phyloP scores from a whole-genome alignment of 2,797 vertebrate species.

The Hylomyscus alleni region DNA sequence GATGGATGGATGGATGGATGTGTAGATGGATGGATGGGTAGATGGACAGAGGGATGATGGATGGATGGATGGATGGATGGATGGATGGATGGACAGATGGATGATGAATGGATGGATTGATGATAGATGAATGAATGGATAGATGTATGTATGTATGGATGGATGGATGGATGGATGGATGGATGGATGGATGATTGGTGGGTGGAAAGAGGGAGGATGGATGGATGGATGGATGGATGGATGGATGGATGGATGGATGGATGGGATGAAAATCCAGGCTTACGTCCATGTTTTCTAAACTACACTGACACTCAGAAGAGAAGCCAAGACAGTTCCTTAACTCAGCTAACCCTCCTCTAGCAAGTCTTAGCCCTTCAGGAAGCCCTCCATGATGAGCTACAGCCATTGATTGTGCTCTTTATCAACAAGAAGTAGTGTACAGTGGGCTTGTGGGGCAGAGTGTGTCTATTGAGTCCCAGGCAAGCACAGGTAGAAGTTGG shows the following conservation, averaged over 20 bases:
- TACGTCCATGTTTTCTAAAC: not conserved
- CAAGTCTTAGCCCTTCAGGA: not conserved
- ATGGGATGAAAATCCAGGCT: not conserved
- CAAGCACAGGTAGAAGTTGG: not conserved
- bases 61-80: too few relatives aligned
- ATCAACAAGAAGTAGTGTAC: not conserved
- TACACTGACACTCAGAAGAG: not conserved
- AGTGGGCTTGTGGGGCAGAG: not conserved
- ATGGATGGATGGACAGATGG: not conserved
- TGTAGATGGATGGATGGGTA: not conserved
- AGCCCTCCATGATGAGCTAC: not conserved
- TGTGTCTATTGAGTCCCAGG: accelerated
- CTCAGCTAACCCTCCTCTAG: not conserved
- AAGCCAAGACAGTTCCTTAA: not conserved
- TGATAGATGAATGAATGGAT: not conserved
- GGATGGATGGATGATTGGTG: not conserved
- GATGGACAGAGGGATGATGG: not conserved
- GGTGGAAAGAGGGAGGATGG: too few relatives aligned
- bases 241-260: not conserved
- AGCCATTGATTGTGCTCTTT: slow-evolving; percentile 39
- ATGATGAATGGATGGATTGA: not conserved
- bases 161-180: not conserved
- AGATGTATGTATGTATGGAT: not conserved
- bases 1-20: not conserved
- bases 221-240: too few relatives aligned